These are phyloP conservation scores for Nomada fabriciana DNA, from an alignment of 2,888 invertebrate species.

Conservation along the genomic window DNA sequence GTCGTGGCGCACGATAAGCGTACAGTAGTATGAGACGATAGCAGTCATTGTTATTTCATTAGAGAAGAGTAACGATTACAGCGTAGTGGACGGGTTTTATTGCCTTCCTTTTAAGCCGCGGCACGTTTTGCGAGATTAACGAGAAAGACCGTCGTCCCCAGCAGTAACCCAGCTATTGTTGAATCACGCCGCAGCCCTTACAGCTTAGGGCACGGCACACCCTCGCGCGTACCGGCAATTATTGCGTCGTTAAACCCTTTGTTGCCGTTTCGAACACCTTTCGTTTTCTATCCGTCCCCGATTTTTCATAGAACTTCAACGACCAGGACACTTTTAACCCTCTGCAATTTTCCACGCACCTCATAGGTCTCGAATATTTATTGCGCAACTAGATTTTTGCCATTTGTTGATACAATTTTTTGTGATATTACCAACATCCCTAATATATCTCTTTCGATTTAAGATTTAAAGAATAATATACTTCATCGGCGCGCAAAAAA, in stretches of 20 bases:
- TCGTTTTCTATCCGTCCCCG: neutral
- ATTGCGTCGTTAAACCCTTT: conserved; percentile 64
- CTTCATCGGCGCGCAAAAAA: too few relatives aligned
- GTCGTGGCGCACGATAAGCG: neutral
- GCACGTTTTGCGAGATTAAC: conserved; percentile 65
- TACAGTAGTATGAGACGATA: conserved; percentile 54
- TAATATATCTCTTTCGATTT: too few relatives aligned
- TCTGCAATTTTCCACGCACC: neutral
- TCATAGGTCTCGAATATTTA: neutral
- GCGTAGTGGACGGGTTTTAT: conserved; percentile 44
- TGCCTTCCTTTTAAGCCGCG: conserved; percentile 58
- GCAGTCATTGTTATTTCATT: conserved; percentile 64
- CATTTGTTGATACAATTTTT: too few relatives aligned
- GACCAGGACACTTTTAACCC: neutral
- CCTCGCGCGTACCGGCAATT: conserved; percentile 58
- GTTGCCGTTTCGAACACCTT: conserved; percentile 28
- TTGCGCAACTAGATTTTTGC: neutral
- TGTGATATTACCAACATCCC: too few relatives aligned
- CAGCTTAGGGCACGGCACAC: conserved; percentile 32
- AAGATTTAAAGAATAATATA: too few relatives aligned
- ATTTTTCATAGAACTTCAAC: neutral
- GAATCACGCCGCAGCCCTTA: conserved; percentile 57
- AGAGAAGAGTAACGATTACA: conserved; percentile 41
- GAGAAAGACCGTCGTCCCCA: conserved; percentile 44
- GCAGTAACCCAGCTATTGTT: conserved; percentile 56